Evolutionary conservation across 2,888 invertebrate genomes (phyloP).

Genomic region (Thysanoteuthis rhombus): DNA sequence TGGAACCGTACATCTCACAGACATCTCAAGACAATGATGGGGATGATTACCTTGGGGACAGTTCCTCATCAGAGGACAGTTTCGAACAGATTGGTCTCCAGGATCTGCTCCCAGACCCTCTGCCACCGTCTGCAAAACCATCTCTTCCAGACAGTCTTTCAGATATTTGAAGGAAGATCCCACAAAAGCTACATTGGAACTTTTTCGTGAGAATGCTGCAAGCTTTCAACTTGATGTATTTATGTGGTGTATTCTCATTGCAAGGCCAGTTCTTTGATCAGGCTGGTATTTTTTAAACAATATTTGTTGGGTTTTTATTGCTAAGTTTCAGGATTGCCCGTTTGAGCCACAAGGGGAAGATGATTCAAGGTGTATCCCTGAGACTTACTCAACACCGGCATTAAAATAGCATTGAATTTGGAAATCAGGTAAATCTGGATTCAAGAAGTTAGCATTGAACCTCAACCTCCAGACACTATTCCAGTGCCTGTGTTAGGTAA

Average conservation of each 20-base stretch:
- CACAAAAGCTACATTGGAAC: background rate
- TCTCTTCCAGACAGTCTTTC: background rate
- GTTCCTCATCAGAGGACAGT: slow-evolving; percentile 24
- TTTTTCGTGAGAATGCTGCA: background rate
- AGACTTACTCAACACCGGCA: too few species aligned
- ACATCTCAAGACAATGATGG: background rate
- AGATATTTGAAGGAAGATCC: background rate
- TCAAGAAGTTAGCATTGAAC: too few species aligned
- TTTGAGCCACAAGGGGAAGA: too few species aligned
- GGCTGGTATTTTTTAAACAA: background rate
- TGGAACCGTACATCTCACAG: slow-evolving; percentile 37
- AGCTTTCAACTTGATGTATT: background rate
- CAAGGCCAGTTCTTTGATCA: background rate
- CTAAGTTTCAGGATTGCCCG: too few species aligned
- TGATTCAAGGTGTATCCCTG: too few species aligned
- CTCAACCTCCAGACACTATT: too few species aligned
- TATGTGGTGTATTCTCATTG: background rate
- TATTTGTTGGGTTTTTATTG: too few species aligned
- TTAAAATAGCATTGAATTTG: too few species aligned
- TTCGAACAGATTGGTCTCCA: slow-evolving; percentile 25
- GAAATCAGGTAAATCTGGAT: too few species aligned
- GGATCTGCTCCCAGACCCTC: background rate
- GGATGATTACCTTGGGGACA: slow-evolving; percentile 26
- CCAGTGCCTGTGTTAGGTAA: too few species aligned
- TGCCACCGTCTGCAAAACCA: background rate